These are phyloP conservation scores for Bovichtus variegatus DNA, from an alignment of 2,797 vertebrate genomes.

Conservation along the genomic window DNA sequence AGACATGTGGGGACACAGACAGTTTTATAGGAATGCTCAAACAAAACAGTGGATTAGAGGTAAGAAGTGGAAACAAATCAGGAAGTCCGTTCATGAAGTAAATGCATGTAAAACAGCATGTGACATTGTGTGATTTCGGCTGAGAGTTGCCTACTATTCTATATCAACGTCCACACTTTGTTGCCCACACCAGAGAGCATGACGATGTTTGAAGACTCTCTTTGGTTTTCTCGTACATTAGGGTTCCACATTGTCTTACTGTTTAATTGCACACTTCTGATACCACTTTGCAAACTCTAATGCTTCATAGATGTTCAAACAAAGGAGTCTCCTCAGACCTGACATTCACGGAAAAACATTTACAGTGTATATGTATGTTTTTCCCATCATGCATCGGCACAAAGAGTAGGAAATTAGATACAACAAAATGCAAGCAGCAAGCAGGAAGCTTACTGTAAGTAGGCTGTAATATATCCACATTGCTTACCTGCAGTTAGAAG, in stretches of 20 bases:
- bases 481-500: slow-evolving; percentile 59
- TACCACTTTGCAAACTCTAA: not conserved
- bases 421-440: slow-evolving; percentile 7
- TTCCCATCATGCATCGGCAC: slow-evolving; percentile 5
- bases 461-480: not conserved
- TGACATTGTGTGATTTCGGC: slow-evolving; percentile 10
- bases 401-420: slow-evolving; percentile 17
- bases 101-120: slow-evolving; percentile 21
- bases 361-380: not conserved
- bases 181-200: not conserved
- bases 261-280: slow-evolving; percentile 14
- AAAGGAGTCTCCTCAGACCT: not conserved
- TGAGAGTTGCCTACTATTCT: not conserved
- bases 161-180: not conserved
- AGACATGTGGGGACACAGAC: slow-evolving; percentile 13
- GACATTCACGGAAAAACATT: not conserved
- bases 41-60: not conserved
- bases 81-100: slow-evolving; percentile 45
- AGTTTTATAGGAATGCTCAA: slow-evolving; percentile 15
- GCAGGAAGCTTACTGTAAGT: slow-evolving; percentile 13
- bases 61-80: slow-evolving; percentile 12
- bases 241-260: not conserved
- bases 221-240: not conserved
- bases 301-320: slow-evolving; percentile 21
- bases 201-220: not conserved